phyloP scores from a whole-genome alignment of 2,797 vertebrate genomes.

The Carapus acus region DNA sequence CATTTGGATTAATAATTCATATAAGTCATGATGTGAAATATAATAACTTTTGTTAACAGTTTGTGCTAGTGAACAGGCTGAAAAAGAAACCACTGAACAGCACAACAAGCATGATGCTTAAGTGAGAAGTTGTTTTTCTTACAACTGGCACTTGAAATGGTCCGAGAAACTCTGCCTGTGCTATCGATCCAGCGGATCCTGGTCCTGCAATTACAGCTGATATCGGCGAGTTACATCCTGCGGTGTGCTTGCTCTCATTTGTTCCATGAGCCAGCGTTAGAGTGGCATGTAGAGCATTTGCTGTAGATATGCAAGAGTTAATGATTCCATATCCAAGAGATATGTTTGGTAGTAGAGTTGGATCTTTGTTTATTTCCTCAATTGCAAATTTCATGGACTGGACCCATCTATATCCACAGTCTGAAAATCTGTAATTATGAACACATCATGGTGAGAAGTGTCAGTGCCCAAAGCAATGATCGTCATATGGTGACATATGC shows the following conservation, averaged over 20 bases:
- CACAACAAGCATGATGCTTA: not conserved
- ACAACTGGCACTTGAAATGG: slow-evolving; percentile 73
- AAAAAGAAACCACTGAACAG: no score
- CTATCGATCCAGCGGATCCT: slow-evolving; percentile 72
- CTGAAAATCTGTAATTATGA: slow-evolving; percentile 67
- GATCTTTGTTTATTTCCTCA: slow-evolving; percentile 64
- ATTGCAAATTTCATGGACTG: slow-evolving; percentile 68
- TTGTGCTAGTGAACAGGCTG: no score
- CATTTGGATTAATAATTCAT: not conserved
- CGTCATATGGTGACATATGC: no score
- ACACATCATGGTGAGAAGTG: no score
- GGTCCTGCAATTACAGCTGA: slow-evolving; percentile 73
- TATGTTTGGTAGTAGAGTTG: slow-evolving; percentile 67
- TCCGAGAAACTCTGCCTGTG: slow-evolving; percentile 66
- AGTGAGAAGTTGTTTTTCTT: slow-evolving; percentile 22
- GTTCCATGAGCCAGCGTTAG: slow-evolving; percentile 57
- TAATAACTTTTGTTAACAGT: not conserved
- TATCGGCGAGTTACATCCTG: slow-evolving; percentile 57
- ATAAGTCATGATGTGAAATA: no score
- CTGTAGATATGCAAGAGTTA: slow-evolving; percentile 71
- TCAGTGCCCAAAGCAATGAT: no score
- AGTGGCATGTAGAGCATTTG: slow-evolving; percentile 65
- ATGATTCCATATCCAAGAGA: slow-evolving; percentile 73
- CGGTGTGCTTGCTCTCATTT: slow-evolving; percentile 23
- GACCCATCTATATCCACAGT: slow-evolving; percentile 71